These are phyloP conservation scores for Adelosebastes latens DNA, from an alignment of 2,797 vertebrate species.

Conservation along the genomic window DNA sequence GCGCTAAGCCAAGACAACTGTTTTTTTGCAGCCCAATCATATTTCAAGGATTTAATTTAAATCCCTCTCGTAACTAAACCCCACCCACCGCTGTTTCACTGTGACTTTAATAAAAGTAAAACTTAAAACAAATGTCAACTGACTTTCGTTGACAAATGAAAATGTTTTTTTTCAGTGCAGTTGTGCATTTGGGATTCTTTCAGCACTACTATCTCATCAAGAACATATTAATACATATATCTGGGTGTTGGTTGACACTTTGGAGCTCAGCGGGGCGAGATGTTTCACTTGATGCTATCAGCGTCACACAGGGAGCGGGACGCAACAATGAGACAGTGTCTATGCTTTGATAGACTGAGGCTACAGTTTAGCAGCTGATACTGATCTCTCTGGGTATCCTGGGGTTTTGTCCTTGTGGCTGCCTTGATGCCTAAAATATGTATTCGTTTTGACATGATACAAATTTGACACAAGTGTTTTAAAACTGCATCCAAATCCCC, in stretches of 20 bases:
- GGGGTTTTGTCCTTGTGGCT: slow-evolving; percentile 37
- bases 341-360: slow-evolving; percentile 40
- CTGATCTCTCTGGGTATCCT: slow-evolving; percentile 31
- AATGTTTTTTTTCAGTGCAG: background rate
- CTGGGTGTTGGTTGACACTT: background rate
- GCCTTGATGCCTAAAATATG: slow-evolving; percentile 45
- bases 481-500: slow-evolving; percentile 28
- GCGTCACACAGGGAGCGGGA: slow-evolving; percentile 5
- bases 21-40: background rate
- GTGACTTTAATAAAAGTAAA: background rate
- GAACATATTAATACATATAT: background rate
- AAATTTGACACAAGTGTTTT: slow-evolving; percentile 27
- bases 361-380: slow-evolving; percentile 40
- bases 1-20: background rate
- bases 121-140: background rate
- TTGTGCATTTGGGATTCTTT: background rate
- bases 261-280: slow-evolving; percentile 17
- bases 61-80: background rate
- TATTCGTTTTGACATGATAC: slow-evolving; percentile 44
- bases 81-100: background rate
- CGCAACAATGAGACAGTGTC: slow-evolving; percentile 21
- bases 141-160: background rate
- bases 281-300: slow-evolving; percentile 36
- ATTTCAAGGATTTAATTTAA: background rate
- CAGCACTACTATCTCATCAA: background rate